A percentile compares a stretch with the other conserved stretches of the same genome.
These are phyloP conservation scores for Chlorocebus sabaeus DNA, from an alignment of 2,113 vertebrate species.

Conservation along the genomic window DNA sequence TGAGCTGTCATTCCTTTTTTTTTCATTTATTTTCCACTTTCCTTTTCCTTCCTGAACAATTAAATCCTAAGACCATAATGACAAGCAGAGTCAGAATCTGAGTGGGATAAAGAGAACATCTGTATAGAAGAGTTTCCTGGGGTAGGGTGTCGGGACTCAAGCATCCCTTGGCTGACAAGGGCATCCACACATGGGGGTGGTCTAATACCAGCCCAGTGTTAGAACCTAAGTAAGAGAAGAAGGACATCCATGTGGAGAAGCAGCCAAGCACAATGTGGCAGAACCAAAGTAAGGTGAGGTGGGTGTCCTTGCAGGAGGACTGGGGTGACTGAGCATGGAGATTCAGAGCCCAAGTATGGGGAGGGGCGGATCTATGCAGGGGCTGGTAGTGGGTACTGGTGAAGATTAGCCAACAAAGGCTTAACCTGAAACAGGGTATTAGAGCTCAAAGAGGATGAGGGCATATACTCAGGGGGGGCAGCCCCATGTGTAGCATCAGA, in stretches of 20 bases:
- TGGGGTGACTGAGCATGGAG: neutral
- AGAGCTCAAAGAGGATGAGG: neutral
- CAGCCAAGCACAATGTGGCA: neutral
- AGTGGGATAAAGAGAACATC: neutral
- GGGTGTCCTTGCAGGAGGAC: neutral
- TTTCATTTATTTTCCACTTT: conserved; percentile 15
- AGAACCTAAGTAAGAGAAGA: neutral
- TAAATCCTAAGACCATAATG: neutral
- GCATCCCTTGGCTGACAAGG: neutral
- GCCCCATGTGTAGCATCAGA: neutral
- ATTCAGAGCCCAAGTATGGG: neutral
- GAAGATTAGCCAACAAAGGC: neutral
- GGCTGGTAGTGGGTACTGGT: neutral
- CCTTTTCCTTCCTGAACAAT: conserved; percentile 32
- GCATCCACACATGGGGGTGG: neutral
- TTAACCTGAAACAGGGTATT: neutral
- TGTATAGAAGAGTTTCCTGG: neutral
- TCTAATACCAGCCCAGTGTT: neutral
- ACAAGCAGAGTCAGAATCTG: neutral
- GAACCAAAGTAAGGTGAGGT: neutral
- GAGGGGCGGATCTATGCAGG: neutral
- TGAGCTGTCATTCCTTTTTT: neutral
- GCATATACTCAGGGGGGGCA: neutral
- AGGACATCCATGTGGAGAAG: neutral
- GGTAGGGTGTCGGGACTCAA: neutral